Evolutionary conservation across 2,113 vertebrate genomes (phyloP), one percentile per base, ranked within the genome.

Genomic region (Scolopax mira): DNA sequence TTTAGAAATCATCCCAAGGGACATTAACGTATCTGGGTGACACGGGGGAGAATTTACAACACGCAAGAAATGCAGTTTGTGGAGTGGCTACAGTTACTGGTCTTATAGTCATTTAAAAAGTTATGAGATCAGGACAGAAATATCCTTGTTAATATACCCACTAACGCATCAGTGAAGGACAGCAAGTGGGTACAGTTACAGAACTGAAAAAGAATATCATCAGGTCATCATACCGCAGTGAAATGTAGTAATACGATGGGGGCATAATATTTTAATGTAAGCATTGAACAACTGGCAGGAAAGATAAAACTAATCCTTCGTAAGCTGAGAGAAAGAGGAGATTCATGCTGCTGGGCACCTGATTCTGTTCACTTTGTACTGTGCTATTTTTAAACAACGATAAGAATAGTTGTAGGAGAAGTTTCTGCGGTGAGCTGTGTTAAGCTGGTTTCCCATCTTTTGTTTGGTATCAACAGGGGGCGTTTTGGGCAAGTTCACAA

Each of bases 401-500:
- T 96, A 97, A 97, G 96, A 97, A 94, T 94, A 96, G 94, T 85
- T 37, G 69, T 48, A 80, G 91, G 91, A 86, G 69, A 67, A 81
- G 44, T 61, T 73, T 54, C 93, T 74, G 82, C 3, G 2, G n/a
- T 39, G 65, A 70, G 64, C 82, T 44, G 17, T 21, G 70, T 83
- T 95, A 70, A 91, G 69, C 64, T 5, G 1, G 11, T 91, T 81
- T 73, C 67, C 85, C 17, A 3, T 65, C 89, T 82, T 70, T 16
- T 78, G 5, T 7, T 93, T 75, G 96, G 60, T 94, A 37, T 91
- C 94, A 58, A 42, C 95, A 99, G 99, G 95, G 99, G 99, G 11
- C 98, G 98, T 41, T 99, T 99, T 88, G 99, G 99, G 88, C 98
- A 99, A 97, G 99, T 99, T 55, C 98, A 99, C 94, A 98, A 98